phyloP scores from a whole-genome alignment of 2,888 invertebrate species.

The Ecliptopera silaceata region DNA sequence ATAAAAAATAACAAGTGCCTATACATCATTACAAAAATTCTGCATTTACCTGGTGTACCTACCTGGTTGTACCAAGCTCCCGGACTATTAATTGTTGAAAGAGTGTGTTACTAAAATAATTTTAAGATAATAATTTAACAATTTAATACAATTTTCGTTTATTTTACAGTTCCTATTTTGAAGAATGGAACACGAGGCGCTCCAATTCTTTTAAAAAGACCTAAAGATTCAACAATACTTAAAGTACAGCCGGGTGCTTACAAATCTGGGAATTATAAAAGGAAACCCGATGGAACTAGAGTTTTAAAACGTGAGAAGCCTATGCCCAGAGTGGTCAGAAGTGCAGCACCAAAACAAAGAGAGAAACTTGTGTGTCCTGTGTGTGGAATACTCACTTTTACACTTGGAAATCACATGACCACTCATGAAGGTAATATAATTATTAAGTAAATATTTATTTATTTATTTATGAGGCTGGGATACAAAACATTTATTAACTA shows the following conservation, averaged over 20 bases:
- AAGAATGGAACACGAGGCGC: slow-evolving; percentile 73
- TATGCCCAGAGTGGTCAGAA: slow-evolving; percentile 53
- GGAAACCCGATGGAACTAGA: slow-evolving; percentile 40
- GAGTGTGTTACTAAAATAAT: no score
- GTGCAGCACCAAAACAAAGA: slow-evolving; percentile 57
- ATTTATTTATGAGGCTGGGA: no score
- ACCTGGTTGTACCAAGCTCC: no score
- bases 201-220: slow-evolving; percentile 71
- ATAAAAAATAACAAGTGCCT: neutral
- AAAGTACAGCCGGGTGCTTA: slow-evolving; percentile 63
- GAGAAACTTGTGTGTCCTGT: slow-evolving; percentile 79
- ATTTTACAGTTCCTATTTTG: slow-evolving; percentile 66
- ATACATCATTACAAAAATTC: no score
- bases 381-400: slow-evolving; percentile 76
- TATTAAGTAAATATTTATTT: no score
- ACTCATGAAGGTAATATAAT: slow-evolving; percentile 72
- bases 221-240: slow-evolving; percentile 72
- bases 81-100: no score
- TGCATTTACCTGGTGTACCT: no score
- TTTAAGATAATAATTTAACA: no score
- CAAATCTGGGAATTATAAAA: slow-evolving; percentile 57
- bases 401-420: slow-evolving; percentile 74
- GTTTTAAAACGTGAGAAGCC: slow-evolving; percentile 53
- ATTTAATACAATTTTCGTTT: no score
- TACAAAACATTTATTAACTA: no score